Conservation (phyloP, 2,888 invertebrate species). For the Spisula solida region DNA sequence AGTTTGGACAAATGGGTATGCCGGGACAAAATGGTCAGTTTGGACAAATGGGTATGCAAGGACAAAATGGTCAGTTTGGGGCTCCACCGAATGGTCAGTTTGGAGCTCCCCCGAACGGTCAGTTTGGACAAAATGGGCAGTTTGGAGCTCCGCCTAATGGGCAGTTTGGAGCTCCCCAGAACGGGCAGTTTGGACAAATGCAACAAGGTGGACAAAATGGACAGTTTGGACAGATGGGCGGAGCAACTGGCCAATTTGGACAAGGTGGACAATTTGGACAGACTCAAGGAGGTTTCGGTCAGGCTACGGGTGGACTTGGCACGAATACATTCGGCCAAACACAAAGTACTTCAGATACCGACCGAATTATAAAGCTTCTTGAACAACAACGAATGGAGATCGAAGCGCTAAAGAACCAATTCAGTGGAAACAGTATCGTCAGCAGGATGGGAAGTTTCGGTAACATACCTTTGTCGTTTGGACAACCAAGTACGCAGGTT, state of each 20-base stretch:
- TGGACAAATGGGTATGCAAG: slow-evolving; percentile 39
- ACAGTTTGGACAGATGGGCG: not conserved
- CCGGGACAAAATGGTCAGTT: slow-evolving; percentile 3
- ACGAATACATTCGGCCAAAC: not conserved
- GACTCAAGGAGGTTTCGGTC: not conserved
- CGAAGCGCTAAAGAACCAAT: slow-evolving; percentile 47
- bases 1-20: slow-evolving; percentile 31
- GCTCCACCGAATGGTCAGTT: slow-evolving; percentile 17
- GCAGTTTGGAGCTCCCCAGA: slow-evolving; percentile 18
- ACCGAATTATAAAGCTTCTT: slow-evolving; percentile 53
- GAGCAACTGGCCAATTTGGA: not conserved
- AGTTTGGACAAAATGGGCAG: slow-evolving; percentile 20
- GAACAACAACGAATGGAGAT: slow-evolving; percentile 61
- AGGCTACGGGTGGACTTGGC: not conserved
- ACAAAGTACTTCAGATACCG: slow-evolving; percentile 18
- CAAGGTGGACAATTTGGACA: not conserved
- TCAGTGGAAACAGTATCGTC: slow-evolving; percentile 36
- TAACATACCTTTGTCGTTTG: slow-evolving; percentile 43
- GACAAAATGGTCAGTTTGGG: slow-evolving; percentile 37
- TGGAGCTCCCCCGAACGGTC: not conserved
- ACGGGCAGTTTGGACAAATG: not conserved
- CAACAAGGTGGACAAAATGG: not conserved
- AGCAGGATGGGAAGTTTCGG: slow-evolving; percentile 56
- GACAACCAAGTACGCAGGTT: slow-evolving; percentile 44
- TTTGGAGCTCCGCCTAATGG: slow-evolving; percentile 13